Base-by-base conservation (phyloP, 2,888 invertebrate species). In the Thysanoteuthis rhombus region DNA sequence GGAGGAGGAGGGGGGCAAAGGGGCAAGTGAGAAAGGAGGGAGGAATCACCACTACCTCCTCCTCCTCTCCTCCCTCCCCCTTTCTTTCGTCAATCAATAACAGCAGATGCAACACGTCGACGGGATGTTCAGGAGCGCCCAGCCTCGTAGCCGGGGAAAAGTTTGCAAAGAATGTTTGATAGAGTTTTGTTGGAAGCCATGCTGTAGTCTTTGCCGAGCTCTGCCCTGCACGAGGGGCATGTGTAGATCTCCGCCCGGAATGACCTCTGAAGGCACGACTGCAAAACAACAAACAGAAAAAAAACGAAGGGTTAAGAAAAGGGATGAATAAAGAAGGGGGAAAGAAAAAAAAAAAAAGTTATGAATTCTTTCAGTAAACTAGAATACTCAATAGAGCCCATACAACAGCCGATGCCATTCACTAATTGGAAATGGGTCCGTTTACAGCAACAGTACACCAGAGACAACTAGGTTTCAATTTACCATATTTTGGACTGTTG, bases 141-240 rank as follows among this genome's bases (percentile, higher is more conserved):
- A 32, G 95, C 95, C 90, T 97, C 97, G 94, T 97, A 98, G 0
- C 98, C 98, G 0, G 98, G 98, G 96, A 98, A 98, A 52, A 98
- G 97, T 8, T 96, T 96, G 90, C 97, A 97, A 5, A 98, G 97
- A 0, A 98, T 97, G 2, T 97, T 96, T 52, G 97, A 97, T 16
- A 98, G 97, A 0, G 96, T 96, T 92, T 97, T 97, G 96, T 98
- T 98, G 0, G 97, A 95, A n/a, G 97, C 96, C 94, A 98, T 96
- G 92, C 97, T 95, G 95, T 97, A 97, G 94, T 97, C 97, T 94
- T 98, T 97, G 0, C 97, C 97, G 8, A 98, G 97, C n/a, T 97
- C 97, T 75, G 97, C 96, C 19, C 98, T 97, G 96, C 98, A 98
- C 94, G 97, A 97, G 0, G 98, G 98, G 96, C 98, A 98, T 0